These are phyloP conservation scores for Apis mellifera DNA, from an alignment of 1,140 invertebrate species.

Conservation along the genomic window Amel_HAv3.1 CM009933.2:13041001-13041500, in stretches of 20 bases:
- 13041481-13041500: constrained; percentile 44
- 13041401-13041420: constrained; percentile 56
- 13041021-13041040: too few relatives aligned
- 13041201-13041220: too few relatives aligned
- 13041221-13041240: not conserved
- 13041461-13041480: constrained; percentile 39
- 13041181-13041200: not conserved
- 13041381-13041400: constrained; percentile 70
- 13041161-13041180: too few relatives aligned
- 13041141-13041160: too few relatives aligned
- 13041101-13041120: too few relatives aligned
- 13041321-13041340: constrained; percentile 62
- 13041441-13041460: constrained; percentile 55
- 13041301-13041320: constrained; percentile 27
- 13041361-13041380: constrained; percentile 55
- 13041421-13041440: constrained; percentile 31
- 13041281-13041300: not conserved
- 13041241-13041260: constrained; percentile 27
- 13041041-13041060: too few relatives aligned
- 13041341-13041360: constrained; percentile 59
- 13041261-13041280: constrained; percentile 39
- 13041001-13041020: too few relatives aligned
- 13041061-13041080: too few relatives aligned
- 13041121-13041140: too few relatives aligned
- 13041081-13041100: too few relatives aligned